Conservation (phyloP, 2,113 vertebrate genomes). For the Sphyrna mokarran region DNA sequence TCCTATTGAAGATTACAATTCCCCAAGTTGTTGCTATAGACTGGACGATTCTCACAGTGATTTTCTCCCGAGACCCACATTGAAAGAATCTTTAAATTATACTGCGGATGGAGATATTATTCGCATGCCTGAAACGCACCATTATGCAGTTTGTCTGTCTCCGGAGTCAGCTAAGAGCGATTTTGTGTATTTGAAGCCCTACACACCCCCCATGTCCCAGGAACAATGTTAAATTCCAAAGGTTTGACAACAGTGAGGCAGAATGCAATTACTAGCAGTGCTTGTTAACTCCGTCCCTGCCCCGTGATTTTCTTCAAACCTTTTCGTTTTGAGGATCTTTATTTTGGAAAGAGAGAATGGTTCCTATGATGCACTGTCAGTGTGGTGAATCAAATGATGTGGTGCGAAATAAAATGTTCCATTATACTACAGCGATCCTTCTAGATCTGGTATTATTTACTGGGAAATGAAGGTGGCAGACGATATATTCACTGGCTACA, state of each 20-base stretch:
- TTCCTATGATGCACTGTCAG: neutral
- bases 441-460: neutral
- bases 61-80: too few relatives aligned
- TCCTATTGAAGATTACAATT: neutral
- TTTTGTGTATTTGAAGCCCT: conserved; percentile 14
- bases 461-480: neutral
- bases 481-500: neutral
- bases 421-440: neutral
- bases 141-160: conserved; percentile 10
- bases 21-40: neutral
- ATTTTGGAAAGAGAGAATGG: neutral
- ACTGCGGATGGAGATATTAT: neutral
- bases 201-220: too few relatives aligned
- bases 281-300: neutral
- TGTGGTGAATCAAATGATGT: neutral
- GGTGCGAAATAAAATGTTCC: neutral
- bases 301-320: neutral
- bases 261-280: neutral
- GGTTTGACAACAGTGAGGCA: neutral
- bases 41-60: neutral
- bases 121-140: neutral
- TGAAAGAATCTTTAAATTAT: neutral
- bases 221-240: neutral
- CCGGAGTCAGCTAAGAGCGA: conserved; percentile 12
- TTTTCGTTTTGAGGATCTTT: neutral